Evolutionary conservation across 2,888 invertebrate genomes (phyloP), one percentile per base, ranked within the genome.

Genomic region (Metopia argyrocephala): DNA sequence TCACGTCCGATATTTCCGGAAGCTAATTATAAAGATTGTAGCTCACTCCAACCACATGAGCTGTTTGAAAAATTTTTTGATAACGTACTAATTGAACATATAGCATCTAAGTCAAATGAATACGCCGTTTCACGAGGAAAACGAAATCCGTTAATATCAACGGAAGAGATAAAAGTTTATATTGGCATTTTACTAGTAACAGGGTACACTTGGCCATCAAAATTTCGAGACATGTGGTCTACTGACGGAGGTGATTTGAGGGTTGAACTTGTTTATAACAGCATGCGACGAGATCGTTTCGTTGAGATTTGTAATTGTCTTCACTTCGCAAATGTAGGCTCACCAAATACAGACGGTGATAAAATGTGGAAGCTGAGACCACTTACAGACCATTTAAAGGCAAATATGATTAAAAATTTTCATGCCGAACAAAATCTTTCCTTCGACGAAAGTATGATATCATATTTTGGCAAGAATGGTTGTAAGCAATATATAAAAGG

Each of bases 291-390:
- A 4, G 31, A 69, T 20, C 62, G 74, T 9, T 82, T 79, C 38
- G 20, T 56, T 6, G 64, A 76, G 21, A 79, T 82, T 20, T 73
- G 61, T 23, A 70, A 56, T 75, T 62, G 45, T 20, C 28, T 82
- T 20, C 73, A 82, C 25, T 82, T 82, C 21, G 50, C 45, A 66
- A 57, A 48, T 23, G 62, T 20, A 38, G 38, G 31, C 7, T 7
- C 15, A 21, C 15, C 12, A 12, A 52, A 45, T 1, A 25, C 15
- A 18, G 31, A 12, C 31, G 50, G 18, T 20, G 85, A 86, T 56
- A 86, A 85, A 82, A 76, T 85, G 73, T 78, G 81, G 65, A 86
- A 86, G 79, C 61, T 86, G 6, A 61, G 85, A 28, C 86, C 84
- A 21, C 38, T 86, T 15, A 82, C 83, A 23, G 56, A 83, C 1